phyloP scores from a whole-genome alignment of 2,797 vertebrate genomes.

The Sebastes iracundus region DNA sequence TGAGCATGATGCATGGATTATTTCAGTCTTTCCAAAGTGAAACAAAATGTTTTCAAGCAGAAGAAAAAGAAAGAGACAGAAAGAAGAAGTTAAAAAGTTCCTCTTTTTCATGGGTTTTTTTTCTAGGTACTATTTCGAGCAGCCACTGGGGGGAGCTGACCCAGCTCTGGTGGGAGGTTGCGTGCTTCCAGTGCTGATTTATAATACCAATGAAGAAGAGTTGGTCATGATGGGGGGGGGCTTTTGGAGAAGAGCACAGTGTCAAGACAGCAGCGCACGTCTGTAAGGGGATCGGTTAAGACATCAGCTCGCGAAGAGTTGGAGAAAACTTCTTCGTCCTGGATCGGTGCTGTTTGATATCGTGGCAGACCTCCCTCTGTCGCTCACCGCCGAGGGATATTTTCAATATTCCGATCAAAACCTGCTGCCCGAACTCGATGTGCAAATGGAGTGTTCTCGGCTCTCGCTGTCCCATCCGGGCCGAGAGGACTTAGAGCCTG shows the following conservation, averaged over 20 bases:
- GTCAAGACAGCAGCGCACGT: slow-evolving; percentile 60
- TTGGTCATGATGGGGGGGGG: slow-evolving; percentile 20
- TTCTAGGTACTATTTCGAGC: slow-evolving; percentile 45
- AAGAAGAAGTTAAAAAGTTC: slow-evolving; percentile 55
- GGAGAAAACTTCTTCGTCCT: slow-evolving; percentile 3
- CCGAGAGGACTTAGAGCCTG: slow-evolving; percentile 50
- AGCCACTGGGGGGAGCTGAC: slow-evolving; percentile 58
- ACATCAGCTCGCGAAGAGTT: slow-evolving; percentile 70
- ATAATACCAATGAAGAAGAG: slow-evolving; percentile 55
- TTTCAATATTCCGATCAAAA: slow-evolving; percentile 6
- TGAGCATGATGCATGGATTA: slow-evolving; percentile 84
- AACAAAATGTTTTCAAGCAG: slow-evolving; percentile 66
- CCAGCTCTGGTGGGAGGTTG: slow-evolving; percentile 58
- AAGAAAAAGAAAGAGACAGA: background rate
- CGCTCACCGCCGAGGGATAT: background rate
- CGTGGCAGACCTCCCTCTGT: slow-evolving; percentile 35
- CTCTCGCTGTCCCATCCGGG: slow-evolving; percentile 40
- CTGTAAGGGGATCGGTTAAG: slow-evolving; percentile 62
- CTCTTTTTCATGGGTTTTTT: slow-evolving; percentile 48
- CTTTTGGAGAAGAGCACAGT: slow-evolving; percentile 68
- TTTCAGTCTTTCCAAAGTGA: slow-evolving; percentile 72
- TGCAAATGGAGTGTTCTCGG: slow-evolving; percentile 72
- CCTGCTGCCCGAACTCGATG: slow-evolving; percentile 61
- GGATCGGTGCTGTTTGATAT: slow-evolving; percentile 39
- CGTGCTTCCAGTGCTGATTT: slow-evolving; percentile 61